These are phyloP conservation scores for Eupeodes corollae DNA, from an alignment of 1,140 invertebrate species.

Conservation along the genomic window DNA sequence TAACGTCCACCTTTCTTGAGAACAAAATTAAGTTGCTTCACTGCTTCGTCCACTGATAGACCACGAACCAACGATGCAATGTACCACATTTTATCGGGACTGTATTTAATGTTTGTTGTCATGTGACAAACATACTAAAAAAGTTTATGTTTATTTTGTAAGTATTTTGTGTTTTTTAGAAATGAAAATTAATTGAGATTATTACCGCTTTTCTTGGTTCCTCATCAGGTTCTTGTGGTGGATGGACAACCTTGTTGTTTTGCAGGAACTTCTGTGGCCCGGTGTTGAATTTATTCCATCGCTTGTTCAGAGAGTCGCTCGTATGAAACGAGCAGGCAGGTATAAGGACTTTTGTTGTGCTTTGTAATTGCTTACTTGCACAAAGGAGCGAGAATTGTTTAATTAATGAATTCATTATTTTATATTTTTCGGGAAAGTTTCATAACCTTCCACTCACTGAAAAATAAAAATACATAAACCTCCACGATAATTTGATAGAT, in stretches of 20 bases:
- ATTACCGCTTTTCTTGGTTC: constrained; percentile 69
- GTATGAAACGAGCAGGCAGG: constrained; percentile 21
- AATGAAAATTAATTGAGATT: background rate
- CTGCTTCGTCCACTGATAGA: constrained; percentile 85
- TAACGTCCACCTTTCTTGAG: constrained; percentile 69
- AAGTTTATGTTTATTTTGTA: constrained; percentile 20
- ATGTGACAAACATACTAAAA: constrained; percentile 78
- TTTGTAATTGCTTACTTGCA: no score
- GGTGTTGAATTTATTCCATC: constrained; percentile 29
- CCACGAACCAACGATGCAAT: constrained; percentile 75
- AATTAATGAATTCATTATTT: no score
- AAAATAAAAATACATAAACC: no score
- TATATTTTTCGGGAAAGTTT: no score
- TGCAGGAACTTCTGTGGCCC: constrained; percentile 44
- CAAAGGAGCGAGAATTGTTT: no score
- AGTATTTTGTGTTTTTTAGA: background rate
- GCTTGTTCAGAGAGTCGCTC: constrained; percentile 10
- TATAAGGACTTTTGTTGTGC: background rate
- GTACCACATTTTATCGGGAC: constrained; percentile 86
- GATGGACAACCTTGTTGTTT: constrained; percentile 66
- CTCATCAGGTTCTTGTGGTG: constrained; percentile 63
- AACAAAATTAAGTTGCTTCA: constrained; percentile 79
- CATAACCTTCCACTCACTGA: no score
- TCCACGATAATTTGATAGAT: no score
- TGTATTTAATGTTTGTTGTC: constrained; percentile 76